These are phyloP conservation scores for Achroia grisella DNA, from an alignment of 1,140 invertebrate genomes.

Conservation along the genomic window DNA sequence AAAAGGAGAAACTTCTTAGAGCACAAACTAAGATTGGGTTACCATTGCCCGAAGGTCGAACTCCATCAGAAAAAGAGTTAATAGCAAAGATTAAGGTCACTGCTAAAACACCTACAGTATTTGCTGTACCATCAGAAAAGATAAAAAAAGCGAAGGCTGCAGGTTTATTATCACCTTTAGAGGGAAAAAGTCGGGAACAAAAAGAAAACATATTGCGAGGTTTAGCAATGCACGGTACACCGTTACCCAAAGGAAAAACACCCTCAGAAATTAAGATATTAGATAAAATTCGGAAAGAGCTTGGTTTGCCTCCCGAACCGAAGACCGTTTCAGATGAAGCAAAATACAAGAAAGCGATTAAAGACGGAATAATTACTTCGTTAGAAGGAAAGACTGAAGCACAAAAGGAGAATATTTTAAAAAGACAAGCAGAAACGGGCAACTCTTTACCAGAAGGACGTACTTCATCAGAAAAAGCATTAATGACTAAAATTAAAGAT, in stretches of 20 bases:
- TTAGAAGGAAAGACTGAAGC: constrained; percentile 19
- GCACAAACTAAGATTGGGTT: constrained; percentile 13
- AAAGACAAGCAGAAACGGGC: neutral
- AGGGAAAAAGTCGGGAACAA: constrained; percentile 4
- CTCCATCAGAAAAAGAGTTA: constrained; percentile 20
- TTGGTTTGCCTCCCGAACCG: constrained; percentile 14
- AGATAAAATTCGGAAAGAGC: constrained; percentile 15
- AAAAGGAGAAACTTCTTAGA: constrained; percentile 34
- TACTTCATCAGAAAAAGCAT: constrained; percentile 16
- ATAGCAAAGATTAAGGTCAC: constrained; percentile 7
- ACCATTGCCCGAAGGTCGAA: constrained; percentile 23
- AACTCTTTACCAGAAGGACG: neutral
- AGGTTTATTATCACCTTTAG: constrained; percentile 3
- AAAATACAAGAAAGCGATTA: constrained; percentile 15
- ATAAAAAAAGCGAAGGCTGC: constrained; percentile 1
- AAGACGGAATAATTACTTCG: constrained; percentile 16
- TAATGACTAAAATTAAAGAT: constrained; percentile 9
- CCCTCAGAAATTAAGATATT: constrained; percentile 21
- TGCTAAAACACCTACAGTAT: neutral
- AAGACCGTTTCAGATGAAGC: constrained; percentile 14
- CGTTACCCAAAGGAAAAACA: constrained; percentile 19
- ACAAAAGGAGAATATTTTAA: constrained; percentile 17
- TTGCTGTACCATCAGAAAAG: constrained; percentile 6
- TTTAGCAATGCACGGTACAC: constrained; percentile 11
- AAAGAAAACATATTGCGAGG: constrained; percentile 28